phyloP scores from a whole-genome alignment of 2,113 vertebrate species.

The Motacilla alba region DNA sequence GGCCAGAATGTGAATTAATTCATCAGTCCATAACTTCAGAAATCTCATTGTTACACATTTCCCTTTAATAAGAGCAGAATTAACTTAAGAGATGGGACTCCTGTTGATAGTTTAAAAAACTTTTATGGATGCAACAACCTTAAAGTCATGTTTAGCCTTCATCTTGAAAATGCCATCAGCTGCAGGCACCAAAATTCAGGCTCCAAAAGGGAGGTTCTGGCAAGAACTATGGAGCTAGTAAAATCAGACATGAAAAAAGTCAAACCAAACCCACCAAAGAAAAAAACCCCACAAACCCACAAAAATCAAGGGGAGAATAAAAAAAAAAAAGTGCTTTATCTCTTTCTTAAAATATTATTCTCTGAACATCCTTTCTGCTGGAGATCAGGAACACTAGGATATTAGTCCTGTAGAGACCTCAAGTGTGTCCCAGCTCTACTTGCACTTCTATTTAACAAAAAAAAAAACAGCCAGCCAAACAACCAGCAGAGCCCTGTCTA shows the following conservation, averaged over 20 bases:
- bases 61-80: background rate
- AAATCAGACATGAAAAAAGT: background rate
- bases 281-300: background rate
- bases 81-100: background rate
- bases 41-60: background rate
- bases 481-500: background rate
- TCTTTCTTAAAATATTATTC: background rate
- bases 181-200: background rate
- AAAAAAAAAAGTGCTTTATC: background rate
- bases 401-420: background rate
- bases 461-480: background rate
- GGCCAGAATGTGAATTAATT: slow-evolving; percentile 1
- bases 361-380: background rate
- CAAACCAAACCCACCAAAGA: background rate
- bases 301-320: background rate
- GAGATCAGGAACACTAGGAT: background rate
- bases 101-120: background rate
- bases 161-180: background rate
- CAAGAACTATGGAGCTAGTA: background rate
- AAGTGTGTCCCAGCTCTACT: background rate
- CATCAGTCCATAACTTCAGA: background rate
- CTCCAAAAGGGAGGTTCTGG: background rate
- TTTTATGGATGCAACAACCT: background rate
- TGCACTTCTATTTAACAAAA: background rate
- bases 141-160: background rate